Evolutionary conservation across 2,797 vertebrate species (phyloP).

Genomic region (Poeciliopsis turneri): DNA sequence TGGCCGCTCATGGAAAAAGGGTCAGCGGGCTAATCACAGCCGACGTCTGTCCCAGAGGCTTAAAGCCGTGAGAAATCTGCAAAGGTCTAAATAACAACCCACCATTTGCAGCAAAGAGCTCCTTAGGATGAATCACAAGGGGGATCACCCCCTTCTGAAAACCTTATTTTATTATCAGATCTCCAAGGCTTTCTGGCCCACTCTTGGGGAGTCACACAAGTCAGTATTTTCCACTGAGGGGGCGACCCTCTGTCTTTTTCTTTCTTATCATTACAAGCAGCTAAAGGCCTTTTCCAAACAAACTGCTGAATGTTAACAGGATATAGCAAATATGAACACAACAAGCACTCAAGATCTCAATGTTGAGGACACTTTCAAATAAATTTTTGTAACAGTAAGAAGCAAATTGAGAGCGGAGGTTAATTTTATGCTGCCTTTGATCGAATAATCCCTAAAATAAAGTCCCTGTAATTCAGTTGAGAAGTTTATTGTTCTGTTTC

Average conservation of each 20-base stretch:
- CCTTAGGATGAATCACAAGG: constrained; percentile 35
- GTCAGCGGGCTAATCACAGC: constrained; percentile 72
- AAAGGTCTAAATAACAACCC: constrained; percentile 60
- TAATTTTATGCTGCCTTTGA: not conserved
- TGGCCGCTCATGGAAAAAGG: constrained; percentile 54
- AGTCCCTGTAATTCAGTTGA: not conserved
- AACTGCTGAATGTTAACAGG: constrained; percentile 25
- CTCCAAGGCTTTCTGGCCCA: constrained; percentile 49
- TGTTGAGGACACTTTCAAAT: not conserved
- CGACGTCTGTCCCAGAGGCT: constrained; percentile 54
- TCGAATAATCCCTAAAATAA: not conserved
- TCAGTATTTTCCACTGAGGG: constrained; percentile 74
- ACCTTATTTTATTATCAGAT: constrained; percentile 36
- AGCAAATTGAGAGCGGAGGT: not conserved
- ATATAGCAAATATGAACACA: constrained; percentile 5
- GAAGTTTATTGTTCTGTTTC: not conserved
- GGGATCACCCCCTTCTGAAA: constrained; percentile 21
- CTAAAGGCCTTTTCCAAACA: constrained; percentile 42
- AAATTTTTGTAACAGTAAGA: not conserved
- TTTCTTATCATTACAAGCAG: constrained; percentile 24
- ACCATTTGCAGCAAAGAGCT: constrained; percentile 29
- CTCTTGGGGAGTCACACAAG: constrained; percentile 53
- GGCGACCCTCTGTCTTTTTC: constrained; percentile 26
- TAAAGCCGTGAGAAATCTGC: constrained; percentile 77
- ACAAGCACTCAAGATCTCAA: not conserved